A percentile compares a stretch with the other conserved stretches of the same genome.
phyloP scores from a whole-genome alignment of 2,797 vertebrate genomes.

The Otus scops region DNA sequence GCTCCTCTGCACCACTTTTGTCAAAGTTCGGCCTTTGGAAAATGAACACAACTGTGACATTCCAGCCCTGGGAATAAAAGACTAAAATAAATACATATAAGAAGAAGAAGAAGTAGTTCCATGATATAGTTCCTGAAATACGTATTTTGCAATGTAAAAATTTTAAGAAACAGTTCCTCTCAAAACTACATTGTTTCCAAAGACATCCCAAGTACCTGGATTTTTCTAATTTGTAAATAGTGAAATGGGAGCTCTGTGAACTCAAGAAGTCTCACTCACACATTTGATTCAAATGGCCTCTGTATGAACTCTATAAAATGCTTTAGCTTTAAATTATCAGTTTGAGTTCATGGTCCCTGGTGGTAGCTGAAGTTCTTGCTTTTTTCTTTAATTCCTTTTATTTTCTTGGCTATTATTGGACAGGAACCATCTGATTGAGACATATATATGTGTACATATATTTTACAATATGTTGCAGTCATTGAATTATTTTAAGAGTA shows the following conservation, averaged over 20 bases:
- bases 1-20: slow-evolving; percentile 1
- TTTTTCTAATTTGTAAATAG: slow-evolving; percentile 29
- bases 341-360: slow-evolving; percentile 38
- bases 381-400: background rate
- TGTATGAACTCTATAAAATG: slow-evolving; percentile 58
- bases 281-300: slow-evolving; percentile 36
- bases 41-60: background rate
- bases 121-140: background rate
- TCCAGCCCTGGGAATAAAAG: slow-evolving; percentile 32
- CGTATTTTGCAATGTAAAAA: slow-evolving; percentile 2
- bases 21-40: slow-evolving; percentile 31
- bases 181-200: background rate
- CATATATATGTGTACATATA: background rate
- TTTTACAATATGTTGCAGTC: background rate
- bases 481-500: slow-evolving; percentile 47
- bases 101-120: slow-evolving; percentile 3
- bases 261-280: slow-evolving; percentile 2
- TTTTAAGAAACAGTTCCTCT: background rate
- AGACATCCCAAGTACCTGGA: background rate
- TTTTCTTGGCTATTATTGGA: background rate
- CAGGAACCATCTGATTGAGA: slow-evolving; percentile 18
- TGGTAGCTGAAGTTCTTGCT: slow-evolving; percentile 19
- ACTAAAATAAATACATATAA: slow-evolving; percentile 27
- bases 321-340: slow-evolving; percentile 50
- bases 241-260: slow-evolving; percentile 28